Conservation (phyloP, 2,113 vertebrate genomes). For the Thinocorus orbignyianus region DNA sequence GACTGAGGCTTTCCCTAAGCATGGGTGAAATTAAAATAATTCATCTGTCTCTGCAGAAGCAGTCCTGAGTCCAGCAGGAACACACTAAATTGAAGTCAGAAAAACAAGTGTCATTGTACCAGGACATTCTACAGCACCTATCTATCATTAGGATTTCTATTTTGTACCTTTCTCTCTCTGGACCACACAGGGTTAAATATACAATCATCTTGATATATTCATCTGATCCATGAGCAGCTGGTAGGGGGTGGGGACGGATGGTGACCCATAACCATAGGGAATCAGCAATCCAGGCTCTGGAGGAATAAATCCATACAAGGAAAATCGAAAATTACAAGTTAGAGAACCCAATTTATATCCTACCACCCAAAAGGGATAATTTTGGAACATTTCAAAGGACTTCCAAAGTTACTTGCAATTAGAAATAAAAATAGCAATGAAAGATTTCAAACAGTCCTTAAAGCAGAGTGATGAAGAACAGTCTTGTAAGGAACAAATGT, state of each 20-base stretch:
- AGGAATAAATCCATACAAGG: not conserved
- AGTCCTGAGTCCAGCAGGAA: not conserved
- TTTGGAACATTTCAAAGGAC: slow-evolving; percentile 4
- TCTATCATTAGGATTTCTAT: not conserved
- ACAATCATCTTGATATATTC: not conserved
- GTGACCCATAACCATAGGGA: not conserved
- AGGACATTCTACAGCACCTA: not conserved
- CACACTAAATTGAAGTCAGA: not conserved
- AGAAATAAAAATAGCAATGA: slow-evolving; percentile 25
- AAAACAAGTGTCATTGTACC: not conserved
- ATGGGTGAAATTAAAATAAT: not conserved
- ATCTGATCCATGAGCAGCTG: slow-evolving; percentile 16
- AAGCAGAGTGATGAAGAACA: not conserved
- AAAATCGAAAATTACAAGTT: not conserved
- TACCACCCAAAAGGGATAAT: not conserved
- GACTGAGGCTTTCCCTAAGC: not conserved
- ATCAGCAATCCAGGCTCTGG: not conserved
- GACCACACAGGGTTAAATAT: not conserved
- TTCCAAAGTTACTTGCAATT: slow-evolving; percentile 33
- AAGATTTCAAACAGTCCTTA: not conserved
- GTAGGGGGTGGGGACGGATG: not conserved
- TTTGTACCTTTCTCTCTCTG: not conserved
- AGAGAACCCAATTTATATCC: not conserved
- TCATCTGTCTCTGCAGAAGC: not conserved
- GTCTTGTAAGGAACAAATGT: not conserved